Percentiles rank a stretch among this genome's conserved stretches.
Evolutionary conservation across 2,113 vertebrate species (phyloP).

Genomic region (Butorides virescens): DNA sequence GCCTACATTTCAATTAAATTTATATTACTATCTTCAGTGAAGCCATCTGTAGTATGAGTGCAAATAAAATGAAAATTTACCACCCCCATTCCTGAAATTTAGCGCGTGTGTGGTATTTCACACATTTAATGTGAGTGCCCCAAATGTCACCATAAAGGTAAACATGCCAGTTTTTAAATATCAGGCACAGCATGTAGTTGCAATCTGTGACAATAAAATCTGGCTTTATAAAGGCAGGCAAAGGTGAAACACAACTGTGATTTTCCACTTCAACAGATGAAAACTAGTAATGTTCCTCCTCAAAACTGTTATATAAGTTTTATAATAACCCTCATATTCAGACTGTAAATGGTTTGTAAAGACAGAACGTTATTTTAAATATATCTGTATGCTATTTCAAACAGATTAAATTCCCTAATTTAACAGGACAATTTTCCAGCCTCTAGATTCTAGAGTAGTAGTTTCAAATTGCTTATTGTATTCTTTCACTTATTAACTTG

Average conservation of each 20-base stretch:
- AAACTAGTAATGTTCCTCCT: background rate
- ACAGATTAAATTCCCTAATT: background rate
- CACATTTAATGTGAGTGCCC: background rate
- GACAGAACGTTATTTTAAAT: background rate
- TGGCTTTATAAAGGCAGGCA: background rate
- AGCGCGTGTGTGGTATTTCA: background rate
- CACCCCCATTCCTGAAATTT: background rate
- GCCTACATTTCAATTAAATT: background rate
- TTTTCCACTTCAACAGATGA: background rate
- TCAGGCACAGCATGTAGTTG: background rate
- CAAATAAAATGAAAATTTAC: constrained; percentile 40
- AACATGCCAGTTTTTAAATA: constrained; percentile 32
- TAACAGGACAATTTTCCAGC: background rate
- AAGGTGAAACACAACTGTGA: background rate
- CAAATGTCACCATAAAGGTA: background rate
- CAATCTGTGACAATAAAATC: constrained; percentile 12
- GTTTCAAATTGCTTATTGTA: background rate
- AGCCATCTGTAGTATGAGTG: background rate
- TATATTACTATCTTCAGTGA: background rate
- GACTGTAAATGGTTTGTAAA: background rate
- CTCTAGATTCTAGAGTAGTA: background rate
- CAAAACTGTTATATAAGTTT: background rate
- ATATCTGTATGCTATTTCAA: background rate
- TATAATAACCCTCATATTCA: background rate
- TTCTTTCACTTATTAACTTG: background rate